A percentile compares a stretch with the other conserved stretches of the same genome.
phyloP scores from a whole-genome alignment of 2,888 invertebrate genomes.

The Rhagium mordax region DNA sequence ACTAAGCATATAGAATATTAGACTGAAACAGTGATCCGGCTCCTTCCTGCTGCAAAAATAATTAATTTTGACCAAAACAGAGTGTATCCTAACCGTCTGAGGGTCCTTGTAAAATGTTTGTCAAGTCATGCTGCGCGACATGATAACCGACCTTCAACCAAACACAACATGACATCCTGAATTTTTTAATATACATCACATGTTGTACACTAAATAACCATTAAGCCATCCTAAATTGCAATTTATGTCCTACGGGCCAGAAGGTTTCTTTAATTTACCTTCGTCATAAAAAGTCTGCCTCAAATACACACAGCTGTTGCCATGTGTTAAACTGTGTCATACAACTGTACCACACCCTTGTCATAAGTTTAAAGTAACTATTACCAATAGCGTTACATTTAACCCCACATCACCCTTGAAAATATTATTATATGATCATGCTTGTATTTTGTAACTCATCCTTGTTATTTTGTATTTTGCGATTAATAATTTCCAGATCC shows the following conservation, averaged over 20 bases:
- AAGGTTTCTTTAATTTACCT: conserved; percentile 14
- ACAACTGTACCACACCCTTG: neutral
- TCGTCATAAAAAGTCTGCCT: conserved; percentile 9
- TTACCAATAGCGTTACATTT: neutral
- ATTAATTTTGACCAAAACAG: conserved; percentile 2
- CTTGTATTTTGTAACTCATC: too few relatives aligned
- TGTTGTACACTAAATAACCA: conserved; percentile 5
- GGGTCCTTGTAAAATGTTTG: conserved; percentile 9
- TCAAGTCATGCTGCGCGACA: conserved; percentile 10
- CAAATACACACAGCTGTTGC: neutral
- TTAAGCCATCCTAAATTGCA: conserved; percentile 15
- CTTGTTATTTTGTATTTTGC: too few relatives aligned
- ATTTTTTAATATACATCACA: conserved; percentile 7
- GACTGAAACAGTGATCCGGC: neutral
- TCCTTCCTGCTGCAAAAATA: neutral
- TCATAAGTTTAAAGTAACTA: neutral
- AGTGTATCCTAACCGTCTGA: neutral
- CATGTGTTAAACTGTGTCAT: neutral
- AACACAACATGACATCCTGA: conserved; percentile 9
- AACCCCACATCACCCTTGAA: too few relatives aligned
- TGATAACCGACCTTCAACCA: conserved; percentile 5
- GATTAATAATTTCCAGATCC: too few relatives aligned
- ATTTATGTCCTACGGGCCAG: conserved; percentile 2
- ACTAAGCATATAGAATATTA: neutral
- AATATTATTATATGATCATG: too few relatives aligned